Base-by-base conservation (phyloP, 1,140 invertebrate genomes). In the Drosophila biarmipes region DNA sequence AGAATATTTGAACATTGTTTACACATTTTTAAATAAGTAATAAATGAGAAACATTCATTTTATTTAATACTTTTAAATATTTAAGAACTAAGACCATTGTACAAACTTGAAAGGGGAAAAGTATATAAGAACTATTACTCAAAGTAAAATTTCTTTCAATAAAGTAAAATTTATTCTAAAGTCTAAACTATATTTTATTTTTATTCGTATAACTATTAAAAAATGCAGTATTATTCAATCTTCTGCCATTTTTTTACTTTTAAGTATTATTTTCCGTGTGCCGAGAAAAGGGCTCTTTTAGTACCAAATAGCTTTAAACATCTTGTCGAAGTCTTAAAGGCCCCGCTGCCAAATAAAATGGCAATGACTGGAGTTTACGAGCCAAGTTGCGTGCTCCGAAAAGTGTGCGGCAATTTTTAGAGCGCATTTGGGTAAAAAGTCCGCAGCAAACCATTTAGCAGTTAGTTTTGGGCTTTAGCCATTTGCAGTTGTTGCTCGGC, bases 391-490 rank as follows among this genome's bases (percentile, higher is more conserved):
- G 63, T 81, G 51, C 21, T 31, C 51, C 51, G 49, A 21, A 73
- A 43, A 77, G 75, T 64, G 82, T 85, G 74, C 61, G 71, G 73
- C 74, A 85, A 84, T 80, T 85, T 84, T 84, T 85, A 77, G 64
- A 57, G 66, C 48, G 69, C 79, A 82, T 73, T 81, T 77, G 78
- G 78, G 61, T 46, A 48, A 69, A 69, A 71, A 71, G 67, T 66
- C 79, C 79, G 55, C 59, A 61, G 52, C 64, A 71, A 87, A 78
- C 74, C 79, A 82, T 87, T 87, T 87, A 82, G 75, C 82, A 87
- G 82, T 89, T 87, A 89, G 84, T 87, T 87, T 81, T 38, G 64
- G 64, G 75, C 57, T 82, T 82, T 66, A 42, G 67, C 67, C 63
- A 86, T 85, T 80, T 73, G 66, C 66, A 67, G 64, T 75, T 82